phyloP scores from a whole-genome alignment of 2,888 invertebrate genomes.

The Catocala nupta region DNA sequence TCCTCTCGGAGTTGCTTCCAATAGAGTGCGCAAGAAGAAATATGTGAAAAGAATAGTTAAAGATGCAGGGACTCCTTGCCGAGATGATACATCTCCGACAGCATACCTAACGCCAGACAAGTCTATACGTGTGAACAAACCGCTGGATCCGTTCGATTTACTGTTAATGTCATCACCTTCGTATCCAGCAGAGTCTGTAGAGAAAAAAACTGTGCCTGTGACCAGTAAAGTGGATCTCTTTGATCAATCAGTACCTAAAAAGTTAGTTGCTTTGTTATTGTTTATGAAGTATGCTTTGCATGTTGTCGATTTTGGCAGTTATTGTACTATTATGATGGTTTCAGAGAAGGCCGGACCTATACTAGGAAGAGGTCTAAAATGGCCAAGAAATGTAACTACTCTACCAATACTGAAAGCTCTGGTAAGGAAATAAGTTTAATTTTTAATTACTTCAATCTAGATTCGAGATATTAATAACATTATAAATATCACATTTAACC shows the following conservation, averaged over 20 bases:
- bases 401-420: conserved; percentile 58
- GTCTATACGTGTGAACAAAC: conserved; percentile 78
- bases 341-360: conserved; percentile 63
- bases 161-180: conserved; percentile 69
- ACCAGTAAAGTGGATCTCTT: conserved; percentile 40
- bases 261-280: conserved; percentile 50
- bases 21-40: conserved; percentile 77
- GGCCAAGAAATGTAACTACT: conserved; percentile 59
- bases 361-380: conserved; percentile 54
- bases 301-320: not conserved
- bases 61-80: conserved; percentile 57
- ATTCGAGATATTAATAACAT: no score
- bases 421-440: conserved; percentile 52
- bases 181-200: conserved; percentile 22
- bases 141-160: conserved; percentile 76
- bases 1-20: conserved; percentile 59
- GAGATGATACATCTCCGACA: conserved; percentile 58
- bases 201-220: conserved; percentile 35
- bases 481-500: no score
- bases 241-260: conserved; percentile 47
- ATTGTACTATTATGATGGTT: conserved; percentile 30
- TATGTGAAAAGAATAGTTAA: conserved; percentile 76
- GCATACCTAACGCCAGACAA: conserved; percentile 79
- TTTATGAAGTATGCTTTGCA: not conserved
- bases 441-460: not conserved